phyloP scores from a whole-genome alignment of 2,113 vertebrate genomes.

The Beaufortia kweichowensis region DNA sequence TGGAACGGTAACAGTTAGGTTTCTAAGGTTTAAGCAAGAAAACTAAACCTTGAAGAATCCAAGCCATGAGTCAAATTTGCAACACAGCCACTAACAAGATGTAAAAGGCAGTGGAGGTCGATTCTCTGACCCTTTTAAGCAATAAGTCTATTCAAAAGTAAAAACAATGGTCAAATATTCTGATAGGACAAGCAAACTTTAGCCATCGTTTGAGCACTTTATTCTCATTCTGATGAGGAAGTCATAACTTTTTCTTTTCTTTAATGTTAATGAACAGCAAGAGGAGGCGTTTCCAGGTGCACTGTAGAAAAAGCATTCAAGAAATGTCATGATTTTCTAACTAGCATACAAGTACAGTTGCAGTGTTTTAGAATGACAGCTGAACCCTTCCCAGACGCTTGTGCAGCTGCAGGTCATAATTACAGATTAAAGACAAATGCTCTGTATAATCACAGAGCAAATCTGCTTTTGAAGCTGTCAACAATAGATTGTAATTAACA shows the following conservation, averaged over 20 bases:
- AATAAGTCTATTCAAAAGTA: conserved; percentile 21
- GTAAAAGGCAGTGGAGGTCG: background rate
- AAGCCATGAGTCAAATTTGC: background rate
- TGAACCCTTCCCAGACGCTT: conserved; percentile 46
- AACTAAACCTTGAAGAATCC: background rate
- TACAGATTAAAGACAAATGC: conserved; percentile 80
- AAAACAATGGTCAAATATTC: conserved; percentile 22
- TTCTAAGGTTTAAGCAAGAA: background rate
- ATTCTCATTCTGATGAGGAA: conserved; percentile 47
- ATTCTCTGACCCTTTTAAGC: background rate
- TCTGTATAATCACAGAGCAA: conserved; percentile 75
- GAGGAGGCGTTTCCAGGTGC: conserved; percentile 12
- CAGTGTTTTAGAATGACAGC: conserved; percentile 46
- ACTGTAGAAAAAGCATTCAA: background rate
- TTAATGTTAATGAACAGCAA: conserved; percentile 53
- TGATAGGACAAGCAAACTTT: conserved; percentile 26
- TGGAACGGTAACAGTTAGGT: too few relatives aligned
- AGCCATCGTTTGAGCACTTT: conserved; percentile 27
- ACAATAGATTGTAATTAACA: conserved; percentile 82
- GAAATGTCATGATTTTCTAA: background rate
- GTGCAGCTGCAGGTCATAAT: conserved; percentile 82
- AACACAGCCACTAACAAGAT: background rate
- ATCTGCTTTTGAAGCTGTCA: conserved; percentile 72
- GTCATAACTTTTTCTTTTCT: conserved; percentile 52
- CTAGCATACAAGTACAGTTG: background rate